phyloP scores from a whole-genome alignment of 2,113 vertebrate species.

The Nipponia nippon region DNA sequence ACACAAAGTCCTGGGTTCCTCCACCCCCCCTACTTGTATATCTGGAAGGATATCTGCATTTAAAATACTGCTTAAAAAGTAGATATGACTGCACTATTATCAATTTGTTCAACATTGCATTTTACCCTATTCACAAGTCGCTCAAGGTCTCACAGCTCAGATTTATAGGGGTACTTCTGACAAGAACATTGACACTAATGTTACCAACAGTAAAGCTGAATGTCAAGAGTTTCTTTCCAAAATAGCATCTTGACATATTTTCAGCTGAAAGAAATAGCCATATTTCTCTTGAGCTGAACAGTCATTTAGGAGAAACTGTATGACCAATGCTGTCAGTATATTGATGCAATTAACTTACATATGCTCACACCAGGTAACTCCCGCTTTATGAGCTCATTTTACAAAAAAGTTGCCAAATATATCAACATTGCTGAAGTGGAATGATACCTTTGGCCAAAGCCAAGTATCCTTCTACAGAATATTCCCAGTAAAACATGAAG shows the following conservation, averaged over 20 bases:
- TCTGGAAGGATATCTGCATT: background rate
- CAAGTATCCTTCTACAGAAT: background rate
- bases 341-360: background rate
- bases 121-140: background rate
- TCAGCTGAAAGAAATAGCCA: background rate
- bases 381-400: background rate
- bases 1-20: background rate
- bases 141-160: slow-evolving; percentile 13
- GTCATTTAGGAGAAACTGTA: background rate
- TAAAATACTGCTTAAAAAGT: background rate
- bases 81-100: background rate
- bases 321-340: background rate
- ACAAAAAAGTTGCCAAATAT: background rate
- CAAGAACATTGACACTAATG: background rate
- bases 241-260: slow-evolving; percentile 6
- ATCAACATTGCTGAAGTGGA: background rate
- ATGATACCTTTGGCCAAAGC: background rate
- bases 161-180: slow-evolving; percentile 9
- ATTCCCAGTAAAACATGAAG: background rate
- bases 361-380: background rate
- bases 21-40: background rate
- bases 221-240: slow-evolving; percentile 11
- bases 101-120: background rate
- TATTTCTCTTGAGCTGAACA: background rate
- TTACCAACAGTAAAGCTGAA: background rate